These are phyloP conservation scores for Drosophila suboccidentalis DNA, from an alignment of 2,888 invertebrate species.

Conservation along the genomic window DNA sequence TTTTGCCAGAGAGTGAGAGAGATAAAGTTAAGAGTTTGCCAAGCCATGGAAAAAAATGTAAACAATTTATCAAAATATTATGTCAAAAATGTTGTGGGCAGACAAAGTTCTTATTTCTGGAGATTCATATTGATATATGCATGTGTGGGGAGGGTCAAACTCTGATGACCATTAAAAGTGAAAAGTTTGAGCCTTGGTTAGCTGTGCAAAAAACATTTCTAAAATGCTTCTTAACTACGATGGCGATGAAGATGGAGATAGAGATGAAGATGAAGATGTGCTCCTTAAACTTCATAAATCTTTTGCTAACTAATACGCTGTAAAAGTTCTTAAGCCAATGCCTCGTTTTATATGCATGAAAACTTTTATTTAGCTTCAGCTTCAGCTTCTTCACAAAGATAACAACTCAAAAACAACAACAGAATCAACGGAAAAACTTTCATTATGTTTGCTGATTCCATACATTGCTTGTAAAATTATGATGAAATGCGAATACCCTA, in stretches of 20 bases:
- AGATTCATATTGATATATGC: conserved; percentile 49
- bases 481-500: conserved; percentile 4
- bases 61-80: conserved; percentile 81
- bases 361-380: conserved; percentile 64
- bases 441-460: conserved; percentile 19
- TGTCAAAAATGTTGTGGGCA: conserved; percentile 58
- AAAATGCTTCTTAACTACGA: conserved; percentile 51
- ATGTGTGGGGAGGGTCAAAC: conserved; percentile 41
- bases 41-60: conserved; percentile 36
- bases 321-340: conserved; percentile 73
- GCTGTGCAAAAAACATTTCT: conserved; percentile 46
- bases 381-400: conserved; percentile 47
- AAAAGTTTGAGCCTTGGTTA: conserved; percentile 66
- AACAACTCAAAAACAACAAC: conserved; percentile 55
- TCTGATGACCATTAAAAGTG: conserved; percentile 77
- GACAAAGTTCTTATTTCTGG: conserved; percentile 57
- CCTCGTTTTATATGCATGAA: conserved; percentile 68
- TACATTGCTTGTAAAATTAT: conserved; percentile 14
- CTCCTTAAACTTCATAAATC: conserved; percentile 74
- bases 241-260: conserved; percentile 30
- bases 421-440: conserved; percentile 38
- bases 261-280: conserved; percentile 41
- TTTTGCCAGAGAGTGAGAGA: not conserved
- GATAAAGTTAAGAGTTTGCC: conserved; percentile 8
- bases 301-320: conserved; percentile 72